Conservation (phyloP, 1,140 invertebrate genomes). For the Chymomyza costata region DNA sequence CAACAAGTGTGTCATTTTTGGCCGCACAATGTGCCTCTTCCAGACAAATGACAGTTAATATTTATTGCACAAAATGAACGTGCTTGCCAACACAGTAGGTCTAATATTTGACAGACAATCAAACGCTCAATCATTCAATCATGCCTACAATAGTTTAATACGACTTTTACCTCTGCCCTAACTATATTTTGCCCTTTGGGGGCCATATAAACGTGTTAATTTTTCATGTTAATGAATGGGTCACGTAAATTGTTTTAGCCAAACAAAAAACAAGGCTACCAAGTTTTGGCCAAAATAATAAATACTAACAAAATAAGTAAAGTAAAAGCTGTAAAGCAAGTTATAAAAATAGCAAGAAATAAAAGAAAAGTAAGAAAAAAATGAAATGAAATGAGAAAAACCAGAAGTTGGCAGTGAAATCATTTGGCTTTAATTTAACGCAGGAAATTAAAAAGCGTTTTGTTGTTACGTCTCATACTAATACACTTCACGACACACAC, state of each 20-base stretch:
- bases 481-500: no score
- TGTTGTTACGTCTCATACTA: conserved; percentile 19
- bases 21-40: no score
- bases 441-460: conserved; percentile 50
- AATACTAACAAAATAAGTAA: no score
- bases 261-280: no score
- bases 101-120: conserved; percentile 8
- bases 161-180: conserved; percentile 1
- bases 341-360: no score
- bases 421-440: conserved; percentile 45
- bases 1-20: no score
- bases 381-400: no score
- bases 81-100: background rate
- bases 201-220: conserved; percentile 20
- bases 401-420: conserved; percentile 21
- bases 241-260: conserved; percentile 46
- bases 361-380: no score
- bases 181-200: background rate
- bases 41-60: no score
- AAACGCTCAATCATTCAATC: conserved; percentile 30
- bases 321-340: no score
- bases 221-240: conserved; percentile 56
- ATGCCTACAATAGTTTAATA: conserved; percentile 13
- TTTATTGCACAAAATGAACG: no score
- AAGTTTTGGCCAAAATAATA: no score